Evolutionary conservation across 1,140 invertebrate species (phyloP).

Genomic region (Andricus grossulariae): DNA sequence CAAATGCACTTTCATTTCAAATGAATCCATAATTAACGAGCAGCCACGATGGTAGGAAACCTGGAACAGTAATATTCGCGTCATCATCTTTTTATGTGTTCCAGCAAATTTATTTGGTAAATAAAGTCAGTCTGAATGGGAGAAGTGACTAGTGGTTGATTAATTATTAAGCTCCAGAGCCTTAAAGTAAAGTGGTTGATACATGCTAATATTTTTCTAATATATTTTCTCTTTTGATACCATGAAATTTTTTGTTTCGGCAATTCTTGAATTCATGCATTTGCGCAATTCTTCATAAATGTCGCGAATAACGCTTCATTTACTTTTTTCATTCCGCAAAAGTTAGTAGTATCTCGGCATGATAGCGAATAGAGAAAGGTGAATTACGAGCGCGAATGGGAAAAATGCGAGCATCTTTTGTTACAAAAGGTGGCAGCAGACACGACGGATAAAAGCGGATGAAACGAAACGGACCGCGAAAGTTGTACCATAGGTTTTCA

Average conservation of each 20-base stretch:
- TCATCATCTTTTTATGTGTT: neutral
- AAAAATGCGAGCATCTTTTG: slow-evolving; percentile 28
- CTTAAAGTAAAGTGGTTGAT: too few species aligned
- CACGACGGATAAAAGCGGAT: slow-evolving; percentile 9
- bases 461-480: slow-evolving; percentile 22
- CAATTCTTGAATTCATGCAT: neutral
- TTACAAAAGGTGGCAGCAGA: slow-evolving; percentile 26
- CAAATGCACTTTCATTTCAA: slow-evolving; percentile 17
- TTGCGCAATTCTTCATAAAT: neutral
- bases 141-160: too few species aligned
- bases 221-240: neutral
- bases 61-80: neutral
- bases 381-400: slow-evolving; percentile 3
- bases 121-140: too few species aligned
- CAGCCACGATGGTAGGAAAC: neutral
- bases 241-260: neutral
- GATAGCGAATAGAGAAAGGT: slow-evolving; percentile 11
- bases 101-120: neutral
- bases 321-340: neutral
- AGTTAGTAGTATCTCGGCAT: slow-evolving; percentile 1
- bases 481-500: slow-evolving; percentile 27
- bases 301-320: slow-evolving; percentile 9
- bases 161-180: too few species aligned
- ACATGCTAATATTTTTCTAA: neutral
- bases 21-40: slow-evolving; percentile 21